Percentiles rank a stretch among this genome's conserved stretches.
These are phyloP conservation scores for Cynodonichthys magdalenae DNA, from an alignment of 2,797 vertebrate species.

Conservation along the genomic window DNA sequence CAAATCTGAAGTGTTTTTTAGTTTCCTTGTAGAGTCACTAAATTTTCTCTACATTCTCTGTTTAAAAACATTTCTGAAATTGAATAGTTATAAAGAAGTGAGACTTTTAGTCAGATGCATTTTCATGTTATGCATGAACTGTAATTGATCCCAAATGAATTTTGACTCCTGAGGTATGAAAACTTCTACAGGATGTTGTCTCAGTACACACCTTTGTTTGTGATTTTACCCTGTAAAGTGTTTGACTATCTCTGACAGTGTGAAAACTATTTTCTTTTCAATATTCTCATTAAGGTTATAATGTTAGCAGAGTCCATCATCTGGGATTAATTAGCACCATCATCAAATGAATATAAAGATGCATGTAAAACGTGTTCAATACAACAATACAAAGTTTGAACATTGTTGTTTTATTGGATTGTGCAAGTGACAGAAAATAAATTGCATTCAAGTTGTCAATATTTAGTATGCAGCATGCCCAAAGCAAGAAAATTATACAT, in stretches of 20 bases:
- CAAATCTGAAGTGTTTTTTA: background rate
- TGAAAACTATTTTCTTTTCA: too few species aligned
- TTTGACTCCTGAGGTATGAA: background rate
- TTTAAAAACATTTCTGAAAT: background rate
- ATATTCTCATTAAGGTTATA: background rate
- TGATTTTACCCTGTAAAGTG: too few species aligned
- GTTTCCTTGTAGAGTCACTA: background rate
- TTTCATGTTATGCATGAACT: constrained; percentile 1
- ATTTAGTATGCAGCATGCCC: background rate
- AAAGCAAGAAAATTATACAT: background rate
- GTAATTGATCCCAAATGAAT: background rate
- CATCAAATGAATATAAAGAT: background rate
- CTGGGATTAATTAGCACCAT: constrained; percentile 4
- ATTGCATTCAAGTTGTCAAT: background rate
- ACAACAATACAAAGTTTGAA: constrained; percentile 4
- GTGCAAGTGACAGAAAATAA: background rate
- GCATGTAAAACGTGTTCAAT: constrained; percentile 47
- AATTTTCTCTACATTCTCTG: background rate
- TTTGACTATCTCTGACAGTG: too few species aligned
- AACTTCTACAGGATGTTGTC: too few species aligned
- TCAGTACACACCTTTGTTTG: constrained; percentile 9
- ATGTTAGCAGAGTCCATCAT: constrained; percentile 23
- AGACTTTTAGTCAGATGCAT: constrained; percentile 11
- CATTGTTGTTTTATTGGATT: background rate
- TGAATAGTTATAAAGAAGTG: background rate